Conservation (phyloP, 1,140 invertebrate genomes). For the Drusus annulatus region DNA sequence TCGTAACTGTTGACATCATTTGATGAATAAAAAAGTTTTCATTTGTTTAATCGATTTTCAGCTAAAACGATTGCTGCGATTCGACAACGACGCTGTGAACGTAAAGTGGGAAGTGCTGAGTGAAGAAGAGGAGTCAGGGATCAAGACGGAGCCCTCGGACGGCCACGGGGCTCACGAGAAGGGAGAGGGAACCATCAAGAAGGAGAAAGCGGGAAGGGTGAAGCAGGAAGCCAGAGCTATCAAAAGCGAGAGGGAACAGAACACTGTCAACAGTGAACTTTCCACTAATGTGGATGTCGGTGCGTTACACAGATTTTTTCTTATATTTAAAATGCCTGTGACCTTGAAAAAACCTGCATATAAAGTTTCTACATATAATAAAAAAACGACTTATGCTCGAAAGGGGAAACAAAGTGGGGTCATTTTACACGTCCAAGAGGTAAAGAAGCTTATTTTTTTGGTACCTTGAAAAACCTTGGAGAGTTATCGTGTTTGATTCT, state of each 20-base stretch:
- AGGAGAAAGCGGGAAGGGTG: slow-evolving; percentile 62
- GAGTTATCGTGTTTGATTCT: too few species aligned
- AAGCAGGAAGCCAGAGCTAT: slow-evolving; percentile 62
- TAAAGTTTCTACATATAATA: too few species aligned
- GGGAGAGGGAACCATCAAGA: slow-evolving; percentile 60
- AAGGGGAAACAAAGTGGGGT: too few species aligned
- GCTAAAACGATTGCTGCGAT: slow-evolving; percentile 89
- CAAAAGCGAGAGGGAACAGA: slow-evolving; percentile 62
- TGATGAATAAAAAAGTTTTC: too few species aligned
- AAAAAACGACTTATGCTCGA: too few species aligned
- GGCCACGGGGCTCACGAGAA: slow-evolving; percentile 54
- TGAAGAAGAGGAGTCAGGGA: slow-evolving; percentile 84
- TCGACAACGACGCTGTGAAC: slow-evolving; percentile 92
- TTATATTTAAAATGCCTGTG: too few species aligned
- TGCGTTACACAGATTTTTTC: slow-evolving; percentile 58
- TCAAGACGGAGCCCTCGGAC: slow-evolving; percentile 61
- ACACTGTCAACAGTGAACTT: slow-evolving; percentile 41
- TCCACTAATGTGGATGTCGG: slow-evolving; percentile 67
- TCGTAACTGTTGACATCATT: too few species aligned
- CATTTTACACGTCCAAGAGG: too few species aligned
- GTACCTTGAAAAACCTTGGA: too few species aligned
- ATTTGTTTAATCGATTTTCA: slow-evolving; percentile 2
- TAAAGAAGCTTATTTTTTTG: too few species aligned
- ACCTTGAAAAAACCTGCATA: too few species aligned
- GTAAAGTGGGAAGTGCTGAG: slow-evolving; percentile 95